These are phyloP conservation scores for Ceratosolen fusciceps DNA, from an alignment of 1,140 invertebrate genomes.

Conservation along the genomic window DNA sequence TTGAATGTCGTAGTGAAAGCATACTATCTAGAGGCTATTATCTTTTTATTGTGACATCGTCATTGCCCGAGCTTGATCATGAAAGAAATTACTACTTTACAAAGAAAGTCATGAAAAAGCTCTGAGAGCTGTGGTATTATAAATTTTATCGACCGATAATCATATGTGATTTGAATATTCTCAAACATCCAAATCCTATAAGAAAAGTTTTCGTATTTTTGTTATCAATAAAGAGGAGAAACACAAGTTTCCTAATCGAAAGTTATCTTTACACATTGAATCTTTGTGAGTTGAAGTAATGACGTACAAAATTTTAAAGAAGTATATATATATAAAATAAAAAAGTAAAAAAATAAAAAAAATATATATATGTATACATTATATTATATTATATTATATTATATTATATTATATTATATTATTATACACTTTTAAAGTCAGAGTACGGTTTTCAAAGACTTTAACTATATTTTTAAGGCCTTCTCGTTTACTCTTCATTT, in stretches of 20 bases:
- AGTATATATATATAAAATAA: conserved; percentile 33
- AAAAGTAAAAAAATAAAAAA: conserved; percentile 23
- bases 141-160: conserved; percentile 36
- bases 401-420: conserved; percentile 21
- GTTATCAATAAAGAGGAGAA: conserved; percentile 26
- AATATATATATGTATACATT: conserved; percentile 34
- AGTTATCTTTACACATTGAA: conserved; percentile 34
- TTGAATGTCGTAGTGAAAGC: conserved; percentile 32
- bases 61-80: conserved; percentile 14
- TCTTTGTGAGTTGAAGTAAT: conserved; percentile 34
- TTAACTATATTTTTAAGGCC: conserved; percentile 10
- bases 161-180: conserved; percentile 20
- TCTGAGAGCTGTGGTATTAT: conserved; percentile 19
- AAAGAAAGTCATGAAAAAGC: not conserved
- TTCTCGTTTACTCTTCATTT: conserved; percentile 22
- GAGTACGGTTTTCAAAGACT: conserved; percentile 36
- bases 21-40: conserved; percentile 24
- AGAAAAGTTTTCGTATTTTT: conserved; percentile 36
- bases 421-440: conserved; percentile 20
- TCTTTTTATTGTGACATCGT: conserved; percentile 9
- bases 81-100: conserved; percentile 10
- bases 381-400: not conserved
- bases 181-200: conserved; percentile 8
- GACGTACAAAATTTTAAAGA: conserved; percentile 45
- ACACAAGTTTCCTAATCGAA: conserved; percentile 30